These are phyloP conservation scores for Sthenelais limicola DNA, from an alignment of 2,888 invertebrate species.

Conservation along the genomic window DNA sequence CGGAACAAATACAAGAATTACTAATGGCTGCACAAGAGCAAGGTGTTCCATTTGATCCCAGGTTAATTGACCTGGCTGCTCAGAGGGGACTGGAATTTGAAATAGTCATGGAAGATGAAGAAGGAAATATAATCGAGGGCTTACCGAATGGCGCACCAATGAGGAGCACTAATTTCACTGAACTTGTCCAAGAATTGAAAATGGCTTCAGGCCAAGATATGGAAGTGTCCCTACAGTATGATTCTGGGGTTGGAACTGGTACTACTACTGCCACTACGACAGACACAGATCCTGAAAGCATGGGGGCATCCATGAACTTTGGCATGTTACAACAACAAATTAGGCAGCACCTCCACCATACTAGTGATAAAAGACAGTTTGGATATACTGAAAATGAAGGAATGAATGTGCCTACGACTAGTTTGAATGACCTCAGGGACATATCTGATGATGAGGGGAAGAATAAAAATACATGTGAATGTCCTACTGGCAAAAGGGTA, in stretches of 20 bases:
- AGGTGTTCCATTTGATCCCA: slow-evolving; percentile 21
- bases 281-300: neutral
- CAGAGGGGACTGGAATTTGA: slow-evolving; percentile 12
- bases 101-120: slow-evolving; percentile 30
- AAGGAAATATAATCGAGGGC: slow-evolving; percentile 21
- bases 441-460: neutral
- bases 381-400: too few relatives aligned
- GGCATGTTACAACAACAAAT: neutral
- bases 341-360: neutral
- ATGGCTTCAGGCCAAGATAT: slow-evolving; percentile 14
- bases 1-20: slow-evolving; percentile 14
- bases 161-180: slow-evolving; percentile 14
- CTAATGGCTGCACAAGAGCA: slow-evolving; percentile 29
- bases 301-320: neutral
- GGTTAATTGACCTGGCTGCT: slow-evolving; percentile 19
- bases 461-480: neutral
- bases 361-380: neutral
- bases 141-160: slow-evolving; percentile 17
- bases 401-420: slow-evolving; percentile 8
- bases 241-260: slow-evolving; percentile 4
- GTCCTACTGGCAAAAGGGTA: neutral
- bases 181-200: slow-evolving; percentile 18
- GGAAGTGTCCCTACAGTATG: slow-evolving; percentile 25
- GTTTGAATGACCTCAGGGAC: slow-evolving; percentile 5
- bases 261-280: neutral